Conservation (phyloP, 2,797 vertebrate genomes). For the Poeciliopsis gracilis region DNA sequence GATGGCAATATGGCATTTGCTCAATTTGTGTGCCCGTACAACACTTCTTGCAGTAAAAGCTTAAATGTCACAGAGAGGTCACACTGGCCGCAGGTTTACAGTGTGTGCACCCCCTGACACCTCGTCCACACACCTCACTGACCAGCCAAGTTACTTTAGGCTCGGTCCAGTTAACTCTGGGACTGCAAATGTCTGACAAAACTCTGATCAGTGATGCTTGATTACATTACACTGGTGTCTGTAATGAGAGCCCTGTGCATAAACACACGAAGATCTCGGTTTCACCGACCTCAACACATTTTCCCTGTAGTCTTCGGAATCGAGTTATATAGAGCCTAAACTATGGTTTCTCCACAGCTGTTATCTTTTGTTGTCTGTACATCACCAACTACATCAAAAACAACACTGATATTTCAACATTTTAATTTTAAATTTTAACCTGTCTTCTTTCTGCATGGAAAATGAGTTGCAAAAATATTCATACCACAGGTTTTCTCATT, state of each 20-base stretch:
- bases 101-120: conserved; percentile 49
- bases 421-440: not conserved
- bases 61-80: conserved; percentile 37
- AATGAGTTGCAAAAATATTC: not conserved
- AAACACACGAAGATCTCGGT: conserved; percentile 32
- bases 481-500: not conserved
- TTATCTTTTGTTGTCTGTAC: not conserved
- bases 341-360: not conserved
- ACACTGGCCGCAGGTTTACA: conserved; percentile 27
- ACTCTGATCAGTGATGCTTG: conserved; percentile 67
- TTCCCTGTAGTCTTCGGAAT: conserved; percentile 11
- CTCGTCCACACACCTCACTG: conserved; percentile 58
- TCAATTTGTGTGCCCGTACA: conserved; percentile 11
- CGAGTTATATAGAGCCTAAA: conserved; percentile 31
- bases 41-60: conserved; percentile 39
- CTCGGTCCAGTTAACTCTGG: conserved; percentile 39
- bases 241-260: conserved; percentile 41
- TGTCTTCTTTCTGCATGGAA: not conserved
- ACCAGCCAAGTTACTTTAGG: conserved; percentile 45
- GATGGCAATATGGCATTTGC: conserved; percentile 11
- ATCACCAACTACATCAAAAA: not conserved
- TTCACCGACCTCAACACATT: conserved; percentile 7
- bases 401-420: not conserved
- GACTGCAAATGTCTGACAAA: conserved; percentile 42
- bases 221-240: conserved; percentile 51